These are phyloP conservation scores for Chaetogeoica ovagalla DNA, from an alignment of 2,888 invertebrate genomes.

Conservation along the genomic window DNA sequence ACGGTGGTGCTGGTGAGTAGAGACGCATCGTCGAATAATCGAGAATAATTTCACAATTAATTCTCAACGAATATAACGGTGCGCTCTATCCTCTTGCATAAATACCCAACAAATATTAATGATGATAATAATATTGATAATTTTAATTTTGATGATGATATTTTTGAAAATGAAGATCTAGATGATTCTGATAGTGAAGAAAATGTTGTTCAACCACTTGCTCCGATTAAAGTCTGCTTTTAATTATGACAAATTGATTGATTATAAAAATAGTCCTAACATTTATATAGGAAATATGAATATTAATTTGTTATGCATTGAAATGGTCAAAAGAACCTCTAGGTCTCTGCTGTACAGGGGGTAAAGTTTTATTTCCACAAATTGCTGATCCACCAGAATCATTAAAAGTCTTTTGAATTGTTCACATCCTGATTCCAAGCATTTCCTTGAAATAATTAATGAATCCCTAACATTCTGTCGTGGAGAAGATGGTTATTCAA, in stretches of 20 bases:
- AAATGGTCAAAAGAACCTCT: not conserved
- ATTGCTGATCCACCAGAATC: constrained; percentile 9
- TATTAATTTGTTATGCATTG: not conserved
- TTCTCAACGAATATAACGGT: too few species aligned
- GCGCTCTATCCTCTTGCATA: too few species aligned
- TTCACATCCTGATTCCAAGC: constrained; percentile 1
- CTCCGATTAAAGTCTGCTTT: constrained; percentile 1
- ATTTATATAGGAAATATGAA: not conserved
- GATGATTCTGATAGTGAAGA: constrained; percentile 1
- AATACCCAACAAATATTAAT: too few species aligned
- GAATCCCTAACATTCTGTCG: too few species aligned
- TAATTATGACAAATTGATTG: not conserved
- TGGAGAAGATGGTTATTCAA: too few species aligned
- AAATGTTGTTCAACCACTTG: not conserved
- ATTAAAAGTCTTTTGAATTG: constrained; percentile 5
- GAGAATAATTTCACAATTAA: too few species aligned
- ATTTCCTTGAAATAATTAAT: not conserved
- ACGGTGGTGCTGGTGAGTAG: too few species aligned
- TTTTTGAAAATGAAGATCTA: constrained; percentile 5
- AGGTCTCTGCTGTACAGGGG: not conserved
- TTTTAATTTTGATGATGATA: not conserved
- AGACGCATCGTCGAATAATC: too few species aligned
- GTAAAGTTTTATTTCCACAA: not conserved
- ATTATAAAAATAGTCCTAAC: constrained; percentile 7
- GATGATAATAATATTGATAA: not conserved